Evolutionary conservation across 2,113 vertebrate species (phyloP), one percentile per base, ranked within the genome.

Genomic region (Thryonomys swinderianus): DNA sequence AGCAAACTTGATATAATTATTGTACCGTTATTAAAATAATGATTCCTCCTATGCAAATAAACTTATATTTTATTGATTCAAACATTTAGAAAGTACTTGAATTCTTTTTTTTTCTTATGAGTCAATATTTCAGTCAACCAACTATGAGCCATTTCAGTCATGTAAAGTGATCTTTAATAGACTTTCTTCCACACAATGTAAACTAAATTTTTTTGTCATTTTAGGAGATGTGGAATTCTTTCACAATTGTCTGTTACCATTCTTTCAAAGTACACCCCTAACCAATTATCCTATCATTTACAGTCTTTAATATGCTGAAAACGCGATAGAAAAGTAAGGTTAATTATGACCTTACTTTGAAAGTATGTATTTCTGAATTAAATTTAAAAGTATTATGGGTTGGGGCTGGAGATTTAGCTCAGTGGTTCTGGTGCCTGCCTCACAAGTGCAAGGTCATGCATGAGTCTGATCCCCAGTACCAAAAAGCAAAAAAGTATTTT

Each of bases 101-200:
- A 88, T 74, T 91, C 90, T 88, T 93, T 61, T 67, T 45, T 90
- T 92, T 90, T 37, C 8, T 76, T 95, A 94, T 92, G 82, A 94
- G 71, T 76, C 71, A 67, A 0, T 45, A 61, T 69, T 76, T 92
- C 90, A 69, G 55, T 74, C 73, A 85, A n/a, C 25, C 66, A 34
- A 48, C 13, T 89, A 85, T 66, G 45, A 95, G 17, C 66, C 85
- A 51, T 80, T 94, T 81, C 42, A 92, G 85, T 78, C 69, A 53
- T n/a, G 37, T 71, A 18, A 83, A 45, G 53, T 81, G 57, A 80
- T 69, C 40, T 76, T 94, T 78, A 61, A 59, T 37, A 84, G 40
- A 62, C n/a, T 93, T 78, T 90, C 48, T 34, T 95, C 82, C 30
- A 53, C 4, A 95, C 20, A 74, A 90, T 85, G 45, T 91, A 74